These are phyloP conservation scores for Calidris pugnax DNA, from an alignment of 2,113 vertebrate genomes.

Conservation along the genomic window DNA sequence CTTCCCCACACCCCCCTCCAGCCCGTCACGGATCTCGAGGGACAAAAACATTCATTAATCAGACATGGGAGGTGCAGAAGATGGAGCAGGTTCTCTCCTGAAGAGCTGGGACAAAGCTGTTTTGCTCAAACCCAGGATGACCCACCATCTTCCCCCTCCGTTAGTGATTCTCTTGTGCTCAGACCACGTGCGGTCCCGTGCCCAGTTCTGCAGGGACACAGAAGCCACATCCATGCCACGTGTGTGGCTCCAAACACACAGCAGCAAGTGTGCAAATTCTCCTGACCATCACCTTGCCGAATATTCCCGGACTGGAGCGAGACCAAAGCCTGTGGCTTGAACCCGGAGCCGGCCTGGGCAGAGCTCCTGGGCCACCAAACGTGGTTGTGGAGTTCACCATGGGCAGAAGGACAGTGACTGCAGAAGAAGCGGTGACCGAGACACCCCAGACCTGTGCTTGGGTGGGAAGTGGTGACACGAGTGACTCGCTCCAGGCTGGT, in stretches of 20 bases:
- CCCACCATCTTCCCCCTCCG: not conserved
- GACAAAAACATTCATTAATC: not conserved
- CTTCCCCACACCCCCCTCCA: not conserved
- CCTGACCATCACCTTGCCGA: not conserved
- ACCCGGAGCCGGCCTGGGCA: not conserved
- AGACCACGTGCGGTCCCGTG: fast-evolving
- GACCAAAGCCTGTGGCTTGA: not conserved
- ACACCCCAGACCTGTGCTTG: not conserved
- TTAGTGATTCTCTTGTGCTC: not conserved
- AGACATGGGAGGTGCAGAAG: fast-evolving
- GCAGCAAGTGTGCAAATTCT: not conserved
- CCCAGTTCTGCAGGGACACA: not conserved
- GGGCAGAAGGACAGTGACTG: not conserved
- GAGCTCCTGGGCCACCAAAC: not conserved
- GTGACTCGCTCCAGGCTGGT: not conserved
- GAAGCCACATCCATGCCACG: fast-evolving
- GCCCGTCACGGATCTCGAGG: not conserved
- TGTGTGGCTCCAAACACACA: not conserved
- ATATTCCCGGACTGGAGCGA: not conserved
- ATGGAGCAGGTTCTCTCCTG: not conserved
- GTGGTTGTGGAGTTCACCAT: not conserved
- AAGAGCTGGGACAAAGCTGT: not conserved
- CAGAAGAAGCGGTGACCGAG: not conserved
- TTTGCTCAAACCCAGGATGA: not conserved
- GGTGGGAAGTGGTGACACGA: not conserved